A percentile compares a stretch with the other conserved stretches of the same genome.
phyloP scores from a whole-genome alignment of 2,888 invertebrate species.

The Disparrhopalites patrizii region DNA sequence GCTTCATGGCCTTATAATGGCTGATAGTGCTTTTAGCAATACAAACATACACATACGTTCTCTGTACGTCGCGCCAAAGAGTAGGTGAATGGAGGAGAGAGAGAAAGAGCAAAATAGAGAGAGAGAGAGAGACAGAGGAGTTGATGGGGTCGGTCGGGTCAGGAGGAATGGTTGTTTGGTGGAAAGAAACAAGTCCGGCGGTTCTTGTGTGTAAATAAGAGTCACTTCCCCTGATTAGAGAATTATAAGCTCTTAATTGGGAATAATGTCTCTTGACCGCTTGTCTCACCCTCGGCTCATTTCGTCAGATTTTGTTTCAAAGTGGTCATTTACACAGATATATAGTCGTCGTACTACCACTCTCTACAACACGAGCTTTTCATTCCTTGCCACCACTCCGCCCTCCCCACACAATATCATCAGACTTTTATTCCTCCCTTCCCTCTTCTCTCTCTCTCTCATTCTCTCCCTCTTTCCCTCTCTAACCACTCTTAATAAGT shows the following conservation, averaged over 20 bases:
- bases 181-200: neutral
- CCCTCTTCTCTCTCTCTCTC: neutral
- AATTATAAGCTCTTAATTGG: slow-evolving; percentile 33
- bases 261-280: slow-evolving; percentile 31
- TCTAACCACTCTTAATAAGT: too few relatives aligned
- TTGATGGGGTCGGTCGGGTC: slow-evolving; percentile 10
- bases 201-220: neutral
- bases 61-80: too few relatives aligned
- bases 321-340: slow-evolving; percentile 27
- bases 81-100: neutral
- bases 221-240: slow-evolving; percentile 27
- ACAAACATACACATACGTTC: too few relatives aligned
- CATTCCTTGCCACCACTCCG: too few relatives aligned
- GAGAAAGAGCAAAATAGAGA: too few relatives aligned
- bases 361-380: too few relatives aligned
- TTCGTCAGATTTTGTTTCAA: slow-evolving; percentile 32
- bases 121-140: too few relatives aligned
- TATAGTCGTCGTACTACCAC: neutral
- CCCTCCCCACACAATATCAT: neutral
- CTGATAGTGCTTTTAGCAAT: slow-evolving; percentile 1
- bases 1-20: neutral
- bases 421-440: neutral
- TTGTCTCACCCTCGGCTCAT: slow-evolving; percentile 27
- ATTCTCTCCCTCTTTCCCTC: slow-evolving; percentile 6
- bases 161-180: neutral